phyloP scores from a whole-genome alignment of 2,797 vertebrate species.

The Liasis olivaceus region DNA sequence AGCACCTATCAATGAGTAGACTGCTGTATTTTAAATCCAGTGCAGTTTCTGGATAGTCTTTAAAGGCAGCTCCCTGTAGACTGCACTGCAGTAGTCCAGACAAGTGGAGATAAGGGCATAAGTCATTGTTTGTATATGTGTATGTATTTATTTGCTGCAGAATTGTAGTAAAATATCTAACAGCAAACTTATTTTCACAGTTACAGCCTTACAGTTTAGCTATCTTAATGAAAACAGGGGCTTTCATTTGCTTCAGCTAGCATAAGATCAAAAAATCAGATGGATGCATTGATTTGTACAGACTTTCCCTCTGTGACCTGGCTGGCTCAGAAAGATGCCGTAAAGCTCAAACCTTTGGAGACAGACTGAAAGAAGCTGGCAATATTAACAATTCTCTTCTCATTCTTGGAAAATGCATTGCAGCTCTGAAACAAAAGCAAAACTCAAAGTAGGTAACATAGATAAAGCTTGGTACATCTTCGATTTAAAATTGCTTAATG shows the following conservation, averaged over 20 bases:
- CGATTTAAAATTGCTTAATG: background rate
- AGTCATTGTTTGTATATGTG: background rate
- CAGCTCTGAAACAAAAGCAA: slow-evolving; percentile 83
- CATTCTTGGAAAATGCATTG: slow-evolving; percentile 91
- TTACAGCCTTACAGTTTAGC: background rate
- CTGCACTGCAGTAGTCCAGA: background rate
- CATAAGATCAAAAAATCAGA: background rate
- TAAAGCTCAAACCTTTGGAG: slow-evolving; percentile 87
- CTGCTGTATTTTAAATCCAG: background rate
- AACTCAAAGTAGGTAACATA: slow-evolving; percentile 77
- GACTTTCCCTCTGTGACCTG: slow-evolving; percentile 89
- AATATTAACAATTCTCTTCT: slow-evolving; percentile 93
- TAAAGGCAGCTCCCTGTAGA: background rate
- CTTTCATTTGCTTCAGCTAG: background rate
- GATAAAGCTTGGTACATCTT: background rate
- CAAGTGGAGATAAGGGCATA: background rate
- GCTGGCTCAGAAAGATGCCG: slow-evolving; percentile 91
- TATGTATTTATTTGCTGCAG: background rate
- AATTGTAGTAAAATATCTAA: background rate
- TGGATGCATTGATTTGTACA: slow-evolving; percentile 50
- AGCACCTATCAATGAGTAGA: background rate
- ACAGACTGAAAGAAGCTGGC: slow-evolving; percentile 88
- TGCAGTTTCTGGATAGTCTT: background rate
- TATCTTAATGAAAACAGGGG: background rate
- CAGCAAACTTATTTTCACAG: background rate